A percentile compares a stretch with the other conserved stretches of the same genome.
Evolutionary conservation across 2,888 invertebrate species (phyloP).

Genomic region (Rosalia funebris): DNA sequence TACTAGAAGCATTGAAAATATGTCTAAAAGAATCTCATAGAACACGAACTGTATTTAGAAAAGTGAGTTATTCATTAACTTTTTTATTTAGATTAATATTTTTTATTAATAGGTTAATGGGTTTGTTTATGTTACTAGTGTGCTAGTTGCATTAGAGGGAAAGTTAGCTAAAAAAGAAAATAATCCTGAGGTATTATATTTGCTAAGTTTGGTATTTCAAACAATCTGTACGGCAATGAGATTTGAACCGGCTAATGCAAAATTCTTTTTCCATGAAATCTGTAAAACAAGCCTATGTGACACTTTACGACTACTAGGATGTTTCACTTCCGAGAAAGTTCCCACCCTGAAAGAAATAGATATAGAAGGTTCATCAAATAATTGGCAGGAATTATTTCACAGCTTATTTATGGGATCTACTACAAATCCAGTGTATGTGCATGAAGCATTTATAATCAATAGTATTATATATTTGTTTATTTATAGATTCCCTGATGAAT

Average conservation of each 20-base stretch:
- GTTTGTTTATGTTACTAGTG: constrained; percentile 96
- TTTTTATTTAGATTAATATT: too few species aligned
- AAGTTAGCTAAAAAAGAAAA: constrained; percentile 69
- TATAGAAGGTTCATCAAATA: constrained; percentile 46
- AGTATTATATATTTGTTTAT: constrained; percentile 36
- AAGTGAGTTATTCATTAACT: constrained; percentile 74
- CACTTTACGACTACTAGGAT: constrained; percentile 90
- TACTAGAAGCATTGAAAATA: constrained; percentile 86
- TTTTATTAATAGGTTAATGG: constrained; percentile 77
- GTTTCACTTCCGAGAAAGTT: constrained; percentile 71
- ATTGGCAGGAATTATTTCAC: constrained; percentile 69
- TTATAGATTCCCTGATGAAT: constrained; percentile 73
- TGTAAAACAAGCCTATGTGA: constrained; percentile 94
- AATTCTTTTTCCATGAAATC: constrained; percentile 97
- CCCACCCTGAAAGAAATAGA: constrained; percentile 55
- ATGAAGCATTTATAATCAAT: constrained; percentile 3
- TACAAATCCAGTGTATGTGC: constrained; percentile 72
- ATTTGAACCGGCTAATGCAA: constrained; percentile 98
- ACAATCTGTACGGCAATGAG: constrained; percentile 97
- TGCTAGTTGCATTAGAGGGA: constrained; percentile 91
- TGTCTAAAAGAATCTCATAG: constrained; percentile 96
- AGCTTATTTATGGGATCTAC: constrained; percentile 82
- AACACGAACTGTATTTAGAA: constrained; percentile 95
- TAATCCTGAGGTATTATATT: constrained; percentile 74
- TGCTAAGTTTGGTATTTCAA: constrained; percentile 90